These are phyloP conservation scores for Caenorhabditis inopinata DNA, from an alignment of 1,140 invertebrate genomes.

Conservation along the genomic window DNA sequence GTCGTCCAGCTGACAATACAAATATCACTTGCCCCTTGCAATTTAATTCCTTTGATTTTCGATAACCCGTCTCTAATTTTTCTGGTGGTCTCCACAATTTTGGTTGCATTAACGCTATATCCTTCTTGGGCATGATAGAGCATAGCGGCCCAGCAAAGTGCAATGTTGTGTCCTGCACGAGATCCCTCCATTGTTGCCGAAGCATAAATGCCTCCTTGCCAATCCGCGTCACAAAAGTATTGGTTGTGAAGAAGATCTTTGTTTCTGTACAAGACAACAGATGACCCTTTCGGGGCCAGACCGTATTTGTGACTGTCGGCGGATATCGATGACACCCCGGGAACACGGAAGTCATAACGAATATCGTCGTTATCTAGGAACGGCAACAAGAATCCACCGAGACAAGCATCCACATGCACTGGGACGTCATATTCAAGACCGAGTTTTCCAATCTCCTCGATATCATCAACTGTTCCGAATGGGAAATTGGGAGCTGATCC, in stretches of 20 bases:
- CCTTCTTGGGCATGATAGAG: constrained; percentile 82
- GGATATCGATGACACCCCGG: constrained; percentile 92
- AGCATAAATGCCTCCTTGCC: constrained; percentile 96
- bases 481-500: constrained; percentile 92
- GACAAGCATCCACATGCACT: constrained; percentile 94
- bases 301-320: constrained; percentile 96
- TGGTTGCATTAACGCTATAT: constrained; percentile 80
- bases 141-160: constrained; percentile 91
- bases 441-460: constrained; percentile 79
- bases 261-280: constrained; percentile 84
- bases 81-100: constrained; percentile 79
- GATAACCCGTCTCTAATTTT: constrained; percentile 74
- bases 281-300: constrained; percentile 92
- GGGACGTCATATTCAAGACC: constrained; percentile 84
- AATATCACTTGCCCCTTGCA: constrained; percentile 84
- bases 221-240: constrained; percentile 88
- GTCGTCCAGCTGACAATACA: constrained; percentile 87
- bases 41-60: constrained; percentile 75
- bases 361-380: constrained; percentile 83
- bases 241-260: constrained; percentile 79
- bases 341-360: constrained; percentile 87
- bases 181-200: constrained; percentile 86
- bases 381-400: constrained; percentile 85
- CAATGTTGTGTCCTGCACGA: constrained; percentile 73
- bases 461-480: constrained; percentile 94